Conservation (phyloP, 2,888 invertebrate genomes). For the Netelia inedita region DNA sequence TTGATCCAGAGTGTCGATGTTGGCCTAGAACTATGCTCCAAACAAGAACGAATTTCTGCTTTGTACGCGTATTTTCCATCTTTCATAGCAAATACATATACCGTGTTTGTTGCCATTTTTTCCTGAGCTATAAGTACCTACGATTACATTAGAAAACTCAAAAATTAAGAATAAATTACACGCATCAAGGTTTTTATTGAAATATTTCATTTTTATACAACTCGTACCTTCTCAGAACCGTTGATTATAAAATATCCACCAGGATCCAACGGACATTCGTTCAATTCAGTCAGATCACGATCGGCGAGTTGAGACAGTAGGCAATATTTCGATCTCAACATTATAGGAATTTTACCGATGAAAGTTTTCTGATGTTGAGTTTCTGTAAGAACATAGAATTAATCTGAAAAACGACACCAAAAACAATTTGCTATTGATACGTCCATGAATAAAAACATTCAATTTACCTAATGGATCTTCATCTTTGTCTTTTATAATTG, state of each 20-base stretch:
- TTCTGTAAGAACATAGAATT: constrained; percentile 76
- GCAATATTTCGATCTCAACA: constrained; percentile 99
- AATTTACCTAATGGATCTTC: constrained; percentile 92
- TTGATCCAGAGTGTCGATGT: constrained; percentile 99
- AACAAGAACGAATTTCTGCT: constrained; percentile 98
- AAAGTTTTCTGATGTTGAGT: constrained; percentile 90
- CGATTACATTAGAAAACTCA: background rate
- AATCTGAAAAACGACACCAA: background rate
- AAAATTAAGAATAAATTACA: constrained; percentile 25
- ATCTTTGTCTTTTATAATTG: constrained; percentile 93
- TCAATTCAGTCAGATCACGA: constrained; percentile 99
- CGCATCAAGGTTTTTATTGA: background rate
- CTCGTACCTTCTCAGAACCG: constrained; percentile 96
- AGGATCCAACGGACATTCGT: constrained; percentile 99
- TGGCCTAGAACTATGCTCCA: constrained; percentile 97
- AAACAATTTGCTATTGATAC: background rate
- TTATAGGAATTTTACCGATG: constrained; percentile 97
- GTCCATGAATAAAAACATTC: background rate
- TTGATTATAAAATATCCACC: constrained; percentile 99
- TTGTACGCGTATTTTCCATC: constrained; percentile 99
- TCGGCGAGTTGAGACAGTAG: constrained; percentile 97
- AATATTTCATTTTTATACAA: background rate
- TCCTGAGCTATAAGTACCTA: constrained; percentile 98
- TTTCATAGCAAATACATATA: constrained; percentile 99
- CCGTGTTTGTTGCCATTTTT: constrained; percentile 99